Evolutionary conservation across 2,888 invertebrate species (phyloP).

Genomic region (Tipula lateralis): DNA sequence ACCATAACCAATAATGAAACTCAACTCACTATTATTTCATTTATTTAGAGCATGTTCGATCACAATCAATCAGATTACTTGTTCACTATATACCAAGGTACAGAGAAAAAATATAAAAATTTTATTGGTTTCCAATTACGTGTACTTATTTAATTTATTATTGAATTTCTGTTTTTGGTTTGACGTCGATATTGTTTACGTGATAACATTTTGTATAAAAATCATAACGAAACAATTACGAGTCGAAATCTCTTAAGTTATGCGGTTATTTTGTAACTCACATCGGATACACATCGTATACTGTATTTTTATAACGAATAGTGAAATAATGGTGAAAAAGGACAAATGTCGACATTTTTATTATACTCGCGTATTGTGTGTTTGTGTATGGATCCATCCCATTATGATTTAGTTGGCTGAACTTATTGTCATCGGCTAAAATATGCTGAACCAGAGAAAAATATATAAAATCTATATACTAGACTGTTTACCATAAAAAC

Average conservation of each 20-base stretch:
- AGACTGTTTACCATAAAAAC: background rate
- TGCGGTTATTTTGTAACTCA: background rate
- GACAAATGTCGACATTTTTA: background rate
- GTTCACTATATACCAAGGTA: background rate
- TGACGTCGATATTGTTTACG: background rate
- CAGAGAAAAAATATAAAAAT: background rate
- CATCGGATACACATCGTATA: no score
- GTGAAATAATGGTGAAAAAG: background rate
- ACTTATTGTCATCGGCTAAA: background rate
- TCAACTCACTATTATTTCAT: background rate
- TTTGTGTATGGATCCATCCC: background rate
- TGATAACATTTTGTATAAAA: background rate
- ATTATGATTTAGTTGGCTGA: slow-evolving; percentile 19
- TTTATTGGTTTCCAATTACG: background rate
- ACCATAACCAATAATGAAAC: background rate
- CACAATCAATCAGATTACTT: background rate
- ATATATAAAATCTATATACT: background rate
- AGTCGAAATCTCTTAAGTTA: background rate
- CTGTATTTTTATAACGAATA: background rate
- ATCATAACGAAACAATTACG: background rate
- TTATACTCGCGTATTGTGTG: background rate
- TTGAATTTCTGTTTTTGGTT: background rate
- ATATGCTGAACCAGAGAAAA: background rate
- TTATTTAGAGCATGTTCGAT: background rate
- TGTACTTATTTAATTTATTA: background rate